Conservation (phyloP, 2,113 vertebrate species). For the Datnioides undecimradiatus region DNA sequence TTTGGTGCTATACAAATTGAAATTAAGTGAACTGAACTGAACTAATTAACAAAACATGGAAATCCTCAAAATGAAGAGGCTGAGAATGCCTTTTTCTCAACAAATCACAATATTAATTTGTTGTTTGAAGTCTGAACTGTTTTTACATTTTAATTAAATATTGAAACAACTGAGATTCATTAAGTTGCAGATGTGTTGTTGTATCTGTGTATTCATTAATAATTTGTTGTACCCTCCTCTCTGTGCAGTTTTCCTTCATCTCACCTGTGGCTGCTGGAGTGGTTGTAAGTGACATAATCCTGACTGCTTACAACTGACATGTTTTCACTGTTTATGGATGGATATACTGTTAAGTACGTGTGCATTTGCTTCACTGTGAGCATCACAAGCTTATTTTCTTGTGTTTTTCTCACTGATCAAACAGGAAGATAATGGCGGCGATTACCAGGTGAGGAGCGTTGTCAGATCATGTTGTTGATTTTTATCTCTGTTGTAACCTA, state of each 20-base stretch:
- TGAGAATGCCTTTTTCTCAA: no score
- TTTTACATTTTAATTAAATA: no score
- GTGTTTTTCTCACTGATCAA: not conserved
- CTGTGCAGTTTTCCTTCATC: conserved; percentile 35
- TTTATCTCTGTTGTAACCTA: not conserved
- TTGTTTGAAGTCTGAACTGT: no score
- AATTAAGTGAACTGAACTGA: no score
- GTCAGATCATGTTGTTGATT: not conserved
- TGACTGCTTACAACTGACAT: not conserved
- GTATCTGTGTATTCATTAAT: not conserved
- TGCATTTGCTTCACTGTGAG: not conserved
- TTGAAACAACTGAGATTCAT: no score
- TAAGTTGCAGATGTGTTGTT: no score
- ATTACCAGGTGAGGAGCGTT: conserved; percentile 64
- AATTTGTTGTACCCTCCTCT: not conserved
- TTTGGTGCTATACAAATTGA: no score
- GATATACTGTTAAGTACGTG: not conserved
- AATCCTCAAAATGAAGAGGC: no score
- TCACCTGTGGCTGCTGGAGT: not conserved
- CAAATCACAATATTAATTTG: no score
- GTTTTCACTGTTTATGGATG: not conserved
- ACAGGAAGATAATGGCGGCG: not conserved
- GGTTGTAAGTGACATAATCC: conserved; percentile 43
- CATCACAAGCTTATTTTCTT: not conserved
- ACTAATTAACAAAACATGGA: no score